Base-by-base conservation (phyloP, 1,140 invertebrate genomes). In the Scaptomyza graminum region DNA sequence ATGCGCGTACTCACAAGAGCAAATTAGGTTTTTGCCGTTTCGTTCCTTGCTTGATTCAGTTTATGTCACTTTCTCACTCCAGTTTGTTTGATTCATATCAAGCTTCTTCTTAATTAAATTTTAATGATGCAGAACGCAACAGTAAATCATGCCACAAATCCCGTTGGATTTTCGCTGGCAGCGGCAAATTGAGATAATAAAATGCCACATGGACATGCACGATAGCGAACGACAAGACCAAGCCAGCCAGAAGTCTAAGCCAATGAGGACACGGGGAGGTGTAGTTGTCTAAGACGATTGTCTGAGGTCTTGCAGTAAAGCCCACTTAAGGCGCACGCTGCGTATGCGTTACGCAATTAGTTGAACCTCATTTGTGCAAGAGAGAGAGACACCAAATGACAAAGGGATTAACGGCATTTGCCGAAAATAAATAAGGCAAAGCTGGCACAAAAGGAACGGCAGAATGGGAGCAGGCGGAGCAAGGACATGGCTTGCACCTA, bases 271-370 rank as follows among this genome's bases (percentile, higher is more conserved):
- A n/a, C 12, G 37, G 52, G 3, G 4, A 7, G 8, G 13, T 5
- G 7, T 22, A 25, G 59, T 59, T 56, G 46, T 37, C 52, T 46
- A 52, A 66, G 69, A 52, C 69, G 49, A 18, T 52, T 39, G 55
- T 70, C 69, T 70, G 76, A 68, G 60, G 57, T 55, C 44, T 16
- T 67, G 56, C 61, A 73, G 69, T 34, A 74, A 81, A 85, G 74
- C 78, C 74, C 74, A 85, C 78, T 87, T 85, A 63, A 82, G 83
- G 74, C 82, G 28, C 67, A 88, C 74, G 83, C 78, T 39, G 74
- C 83, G 83, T 87, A 87, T 87, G 71, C 59, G 71, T 63, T 73
- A 85, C 82, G 82, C 81, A 88, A 87, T 87, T 87, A 87, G 83
- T 78, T 82, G 75, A 88, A 66, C 64, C 65, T 62, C 61, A 74